These are phyloP conservation scores for Callyntrura guangdongensis DNA, from an alignment of 2,888 invertebrate species.

Conservation along the genomic window DNA sequence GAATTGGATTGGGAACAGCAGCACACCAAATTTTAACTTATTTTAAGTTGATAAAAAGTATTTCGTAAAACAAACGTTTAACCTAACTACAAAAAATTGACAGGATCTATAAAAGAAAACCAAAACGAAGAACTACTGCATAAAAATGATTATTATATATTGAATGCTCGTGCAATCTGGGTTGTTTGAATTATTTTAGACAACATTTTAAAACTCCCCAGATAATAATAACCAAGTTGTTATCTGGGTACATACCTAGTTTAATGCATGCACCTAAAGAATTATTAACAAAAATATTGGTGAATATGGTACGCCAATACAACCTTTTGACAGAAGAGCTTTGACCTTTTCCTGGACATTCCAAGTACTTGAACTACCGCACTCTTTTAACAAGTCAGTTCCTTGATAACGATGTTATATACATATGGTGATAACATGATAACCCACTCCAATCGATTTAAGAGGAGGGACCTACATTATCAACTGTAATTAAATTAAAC, in stretches of 20 bases:
- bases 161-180: background rate
- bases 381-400: background rate
- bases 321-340: constrained; percentile 26
- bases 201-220: background rate
- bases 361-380: constrained; percentile 47
- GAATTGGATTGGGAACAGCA: constrained; percentile 6
- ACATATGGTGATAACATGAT: background rate
- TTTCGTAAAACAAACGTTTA: no score
- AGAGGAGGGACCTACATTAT: background rate
- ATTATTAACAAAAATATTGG: background rate
- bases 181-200: background rate
- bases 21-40: background rate
- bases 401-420: background rate
- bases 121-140: background rate
- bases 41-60: background rate
- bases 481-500: background rate
- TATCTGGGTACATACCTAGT: background rate
- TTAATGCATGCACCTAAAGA: background rate
- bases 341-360: constrained; percentile 38
- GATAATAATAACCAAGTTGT: background rate
- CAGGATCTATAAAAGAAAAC: background rate
- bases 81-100: no score
- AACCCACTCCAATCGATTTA: background rate
- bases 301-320: background rate
- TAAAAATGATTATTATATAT: background rate